phyloP scores from a whole-genome alignment of 1,140 invertebrate species.

The Philopotamus ludificatus region DNA sequence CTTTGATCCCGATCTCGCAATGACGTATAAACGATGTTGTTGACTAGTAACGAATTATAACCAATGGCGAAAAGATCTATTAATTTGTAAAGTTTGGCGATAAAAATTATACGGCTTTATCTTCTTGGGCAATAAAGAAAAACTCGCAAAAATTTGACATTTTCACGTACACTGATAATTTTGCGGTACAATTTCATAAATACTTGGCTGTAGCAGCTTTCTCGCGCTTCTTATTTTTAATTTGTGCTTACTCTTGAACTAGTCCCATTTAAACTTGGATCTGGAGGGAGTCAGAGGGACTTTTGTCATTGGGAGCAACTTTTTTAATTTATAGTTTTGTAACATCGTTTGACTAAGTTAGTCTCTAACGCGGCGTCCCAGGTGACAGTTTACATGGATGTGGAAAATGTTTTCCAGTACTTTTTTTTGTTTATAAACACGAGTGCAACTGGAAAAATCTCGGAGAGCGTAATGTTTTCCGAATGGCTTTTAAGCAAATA shows the following conservation, averaged over 20 bases:
- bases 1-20: too few relatives aligned
- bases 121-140: neutral
- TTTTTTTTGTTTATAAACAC: slow-evolving; percentile 14
- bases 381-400: slow-evolving; percentile 25
- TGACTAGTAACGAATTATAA: too few relatives aligned
- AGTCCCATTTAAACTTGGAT: slow-evolving; percentile 13
- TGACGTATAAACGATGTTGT: too few relatives aligned
- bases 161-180: too few relatives aligned
- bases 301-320: slow-evolving; percentile 32
- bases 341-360: slow-evolving; percentile 33
- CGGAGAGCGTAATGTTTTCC: too few relatives aligned
- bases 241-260: slow-evolving; percentile 20
- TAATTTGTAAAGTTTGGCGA: too few relatives aligned
- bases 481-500: too few relatives aligned
- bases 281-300: neutral
- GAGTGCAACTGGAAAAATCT: too few relatives aligned
- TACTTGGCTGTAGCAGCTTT: slow-evolving; percentile 7
- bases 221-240: slow-evolving; percentile 19
- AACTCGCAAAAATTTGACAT: too few relatives aligned
- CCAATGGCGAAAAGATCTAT: too few relatives aligned
- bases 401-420: slow-evolving; percentile 10
- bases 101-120: neutral
- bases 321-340: slow-evolving; percentile 42
- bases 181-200: slow-evolving; percentile 24
- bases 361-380: slow-evolving; percentile 15